Evolutionary conservation across 2,113 vertebrate genomes (phyloP).

Genomic region (Pelusios castaneus): DNA sequence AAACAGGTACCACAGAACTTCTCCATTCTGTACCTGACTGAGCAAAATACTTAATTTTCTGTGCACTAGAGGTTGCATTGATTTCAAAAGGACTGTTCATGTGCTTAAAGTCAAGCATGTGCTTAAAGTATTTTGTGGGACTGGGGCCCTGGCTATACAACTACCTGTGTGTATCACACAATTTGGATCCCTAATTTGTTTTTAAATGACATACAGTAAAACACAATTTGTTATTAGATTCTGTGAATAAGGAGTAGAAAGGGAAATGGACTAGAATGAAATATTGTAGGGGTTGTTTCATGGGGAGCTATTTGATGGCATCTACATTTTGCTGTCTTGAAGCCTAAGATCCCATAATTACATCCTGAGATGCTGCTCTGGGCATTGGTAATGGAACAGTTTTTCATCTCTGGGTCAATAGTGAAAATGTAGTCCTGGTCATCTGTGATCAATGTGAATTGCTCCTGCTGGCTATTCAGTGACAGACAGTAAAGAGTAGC

Average conservation of each 20-base stretch:
- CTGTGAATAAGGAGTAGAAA: neutral
- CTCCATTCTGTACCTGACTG: neutral
- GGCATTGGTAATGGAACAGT: fast-evolving
- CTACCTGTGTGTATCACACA: neutral
- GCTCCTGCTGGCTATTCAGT: fast-evolving
- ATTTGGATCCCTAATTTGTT: neutral
- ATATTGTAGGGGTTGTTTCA: neutral
- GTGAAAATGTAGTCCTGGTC: neutral
- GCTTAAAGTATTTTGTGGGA: neutral
- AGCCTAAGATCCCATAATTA: neutral
- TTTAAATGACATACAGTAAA: neutral
- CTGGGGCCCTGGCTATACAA: neutral
- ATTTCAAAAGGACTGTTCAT: neutral
- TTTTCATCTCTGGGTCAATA: fast-evolving
- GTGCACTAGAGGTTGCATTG: neutral
- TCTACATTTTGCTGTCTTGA: neutral
- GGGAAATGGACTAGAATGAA: fast-evolving
- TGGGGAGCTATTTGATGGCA: fast-evolving
- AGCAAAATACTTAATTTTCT: neutral
- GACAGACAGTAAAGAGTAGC: neutral
- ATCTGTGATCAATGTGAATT: too few species aligned
- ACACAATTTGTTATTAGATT: neutral
- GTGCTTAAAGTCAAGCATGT: neutral
- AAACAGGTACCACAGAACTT: neutral
- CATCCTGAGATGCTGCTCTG: neutral